Conservation (phyloP, 1,140 invertebrate genomes). For the Ostrea denselamellosa region DNA sequence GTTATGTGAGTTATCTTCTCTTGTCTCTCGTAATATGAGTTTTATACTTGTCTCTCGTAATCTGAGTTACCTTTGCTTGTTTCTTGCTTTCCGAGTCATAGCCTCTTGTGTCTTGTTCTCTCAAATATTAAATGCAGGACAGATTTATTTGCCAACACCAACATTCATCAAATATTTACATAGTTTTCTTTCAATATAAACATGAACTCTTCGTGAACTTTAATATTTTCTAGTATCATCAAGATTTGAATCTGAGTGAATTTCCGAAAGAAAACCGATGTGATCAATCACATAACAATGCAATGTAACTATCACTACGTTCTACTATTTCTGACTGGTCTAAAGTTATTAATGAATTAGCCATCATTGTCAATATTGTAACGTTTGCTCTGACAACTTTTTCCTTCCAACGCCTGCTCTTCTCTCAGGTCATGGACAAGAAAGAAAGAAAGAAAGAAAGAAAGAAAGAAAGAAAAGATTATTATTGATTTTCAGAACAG, state of each 20-base stretch:
- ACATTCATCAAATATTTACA: background rate
- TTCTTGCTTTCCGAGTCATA: no score
- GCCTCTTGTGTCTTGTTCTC: no score
- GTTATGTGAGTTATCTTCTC: no score
- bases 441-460: no score
- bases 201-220: background rate
- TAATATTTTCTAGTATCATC: background rate
- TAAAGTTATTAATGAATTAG: slow-evolving; percentile 26
- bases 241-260: background rate
- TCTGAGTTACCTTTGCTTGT: no score
- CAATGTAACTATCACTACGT: background rate
- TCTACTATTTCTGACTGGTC: background rate
- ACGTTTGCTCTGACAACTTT: background rate
- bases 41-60: no score
- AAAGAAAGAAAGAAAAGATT: no score
- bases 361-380: background rate
- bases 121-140: background rate
- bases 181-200: background rate
- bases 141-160: background rate
- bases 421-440: background rate
- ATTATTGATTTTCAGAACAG: no score
- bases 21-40: no score
- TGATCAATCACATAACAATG: background rate
- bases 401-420: background rate
- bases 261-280: background rate